phyloP scores from a whole-genome alignment of 2,888 invertebrate species.

The Spodoptera littoralis region DNA sequence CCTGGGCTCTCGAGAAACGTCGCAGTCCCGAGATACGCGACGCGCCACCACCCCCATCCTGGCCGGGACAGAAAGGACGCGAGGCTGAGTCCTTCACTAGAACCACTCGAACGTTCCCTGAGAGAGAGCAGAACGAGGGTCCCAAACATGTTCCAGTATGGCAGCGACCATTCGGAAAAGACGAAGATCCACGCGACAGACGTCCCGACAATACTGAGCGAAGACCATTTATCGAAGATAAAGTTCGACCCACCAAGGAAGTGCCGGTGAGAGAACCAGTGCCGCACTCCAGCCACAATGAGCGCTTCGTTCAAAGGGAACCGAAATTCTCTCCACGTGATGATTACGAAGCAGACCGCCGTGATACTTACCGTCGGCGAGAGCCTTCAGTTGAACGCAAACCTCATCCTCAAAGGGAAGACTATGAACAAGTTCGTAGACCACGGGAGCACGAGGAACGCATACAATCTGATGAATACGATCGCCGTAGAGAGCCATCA shows the following conservation, averaged over 20 bases:
- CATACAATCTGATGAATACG: constrained; percentile 45
- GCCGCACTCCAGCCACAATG: constrained; percentile 27
- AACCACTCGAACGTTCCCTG: constrained; percentile 51
- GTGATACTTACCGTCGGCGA: constrained; percentile 40
- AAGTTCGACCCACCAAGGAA: constrained; percentile 51
- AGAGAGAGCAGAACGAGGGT: constrained; percentile 51
- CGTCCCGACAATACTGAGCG: constrained; percentile 56
- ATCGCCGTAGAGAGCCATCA: constrained; percentile 51
- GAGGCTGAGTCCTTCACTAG: constrained; percentile 48
- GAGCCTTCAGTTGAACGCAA: constrained; percentile 43
- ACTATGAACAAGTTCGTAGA: constrained; percentile 36
- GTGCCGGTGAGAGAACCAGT: constrained; percentile 35
- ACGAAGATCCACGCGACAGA: constrained; percentile 45
- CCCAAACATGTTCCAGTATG: constrained; percentile 52
- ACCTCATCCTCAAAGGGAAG: constrained; percentile 33
- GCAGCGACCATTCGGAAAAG: constrained; percentile 49
- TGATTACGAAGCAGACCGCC: constrained; percentile 44
- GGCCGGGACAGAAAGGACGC: constrained; percentile 71
- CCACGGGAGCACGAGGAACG: constrained; percentile 53
- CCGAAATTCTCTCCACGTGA: constrained; percentile 46
- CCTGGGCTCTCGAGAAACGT: constrained; percentile 83
- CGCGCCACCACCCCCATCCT: constrained; percentile 78
- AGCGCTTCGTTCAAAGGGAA: constrained; percentile 48
- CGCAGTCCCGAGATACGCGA: constrained; percentile 71
- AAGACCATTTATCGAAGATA: constrained; percentile 60